Percentiles rank a stretch among this genome's conserved stretches.
Conservation (phyloP, 2,113 vertebrate genomes). For the Otus sunia region DNA sequence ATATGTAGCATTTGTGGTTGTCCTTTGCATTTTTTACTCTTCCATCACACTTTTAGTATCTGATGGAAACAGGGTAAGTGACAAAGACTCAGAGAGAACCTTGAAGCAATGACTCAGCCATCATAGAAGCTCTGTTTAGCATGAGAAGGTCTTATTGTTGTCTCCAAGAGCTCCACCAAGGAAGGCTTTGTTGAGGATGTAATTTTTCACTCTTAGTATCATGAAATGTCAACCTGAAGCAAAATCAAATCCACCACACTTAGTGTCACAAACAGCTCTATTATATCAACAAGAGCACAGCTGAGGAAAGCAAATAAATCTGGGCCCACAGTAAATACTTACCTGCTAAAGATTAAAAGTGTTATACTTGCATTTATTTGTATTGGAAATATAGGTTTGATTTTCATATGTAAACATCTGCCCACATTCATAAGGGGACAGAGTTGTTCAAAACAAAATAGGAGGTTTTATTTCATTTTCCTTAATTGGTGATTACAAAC, state of each 20-base stretch:
- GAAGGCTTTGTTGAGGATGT: neutral
- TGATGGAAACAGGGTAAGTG: conserved; percentile 34
- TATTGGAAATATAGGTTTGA: neutral
- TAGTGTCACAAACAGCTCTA: neutral
- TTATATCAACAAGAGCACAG: neutral
- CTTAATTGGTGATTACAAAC: neutral
- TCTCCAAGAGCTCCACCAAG: neutral
- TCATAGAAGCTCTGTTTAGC: neutral
- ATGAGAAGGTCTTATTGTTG: neutral
- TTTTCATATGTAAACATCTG: neutral
- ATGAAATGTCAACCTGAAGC: neutral
- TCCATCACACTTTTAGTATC: conserved; percentile 17
- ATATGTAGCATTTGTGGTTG: neutral
- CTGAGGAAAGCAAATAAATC: neutral
- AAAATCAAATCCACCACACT: neutral
- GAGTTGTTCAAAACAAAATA: neutral
- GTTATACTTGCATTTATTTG: neutral
- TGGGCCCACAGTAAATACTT: neutral
- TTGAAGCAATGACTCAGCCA: neutral
- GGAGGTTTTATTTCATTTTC: neutral
- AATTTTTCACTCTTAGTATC: neutral
- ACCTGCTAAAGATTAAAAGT: neutral
- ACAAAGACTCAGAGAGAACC: neutral
- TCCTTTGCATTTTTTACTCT: conserved; percentile 38
- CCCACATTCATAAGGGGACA: neutral